phyloP scores from a whole-genome alignment of 2,113 vertebrate species.

The Gymnocephalus cernua region DNA sequence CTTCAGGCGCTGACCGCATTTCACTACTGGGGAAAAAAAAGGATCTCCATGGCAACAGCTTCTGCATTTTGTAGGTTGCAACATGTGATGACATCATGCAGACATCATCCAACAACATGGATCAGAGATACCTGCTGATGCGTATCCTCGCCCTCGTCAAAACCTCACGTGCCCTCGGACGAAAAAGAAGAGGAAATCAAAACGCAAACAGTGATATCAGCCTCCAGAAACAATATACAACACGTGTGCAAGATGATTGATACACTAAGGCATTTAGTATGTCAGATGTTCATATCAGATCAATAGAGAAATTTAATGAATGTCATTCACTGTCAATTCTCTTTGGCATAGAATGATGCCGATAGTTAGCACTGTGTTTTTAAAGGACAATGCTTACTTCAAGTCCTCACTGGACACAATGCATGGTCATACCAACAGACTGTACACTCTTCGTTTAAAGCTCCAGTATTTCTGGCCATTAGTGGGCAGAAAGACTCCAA shows the following conservation, averaged over 20 bases:
- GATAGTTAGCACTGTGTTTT: neutral
- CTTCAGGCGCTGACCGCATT: slow-evolving; percentile 69
- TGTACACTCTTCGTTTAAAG: neutral
- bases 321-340: neutral
- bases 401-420: neutral
- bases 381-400: neutral
- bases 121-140: slow-evolving; percentile 46
- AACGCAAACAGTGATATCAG: neutral
- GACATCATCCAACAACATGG: slow-evolving; percentile 38
- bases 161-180: slow-evolving; percentile 4
- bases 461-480: neutral
- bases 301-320: neutral
- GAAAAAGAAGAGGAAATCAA: neutral
- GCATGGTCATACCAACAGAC: neutral
- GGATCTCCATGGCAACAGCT: slow-evolving; percentile 79
- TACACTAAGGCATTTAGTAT: neutral
- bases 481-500: neutral
- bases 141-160: slow-evolving; percentile 19
- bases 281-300: neutral
- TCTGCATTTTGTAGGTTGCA: slow-evolving; percentile 63
- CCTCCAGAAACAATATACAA: neutral
- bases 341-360: neutral
- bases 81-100: slow-evolving; percentile 55
- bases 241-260: neutral
- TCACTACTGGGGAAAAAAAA: slow-evolving; percentile 38